A percentile compares a stretch with the other conserved stretches of the same genome.
These are phyloP conservation scores for Drosophila algonquin DNA, from an alignment of 2,888 invertebrate genomes.

Conservation along the genomic window DNA sequence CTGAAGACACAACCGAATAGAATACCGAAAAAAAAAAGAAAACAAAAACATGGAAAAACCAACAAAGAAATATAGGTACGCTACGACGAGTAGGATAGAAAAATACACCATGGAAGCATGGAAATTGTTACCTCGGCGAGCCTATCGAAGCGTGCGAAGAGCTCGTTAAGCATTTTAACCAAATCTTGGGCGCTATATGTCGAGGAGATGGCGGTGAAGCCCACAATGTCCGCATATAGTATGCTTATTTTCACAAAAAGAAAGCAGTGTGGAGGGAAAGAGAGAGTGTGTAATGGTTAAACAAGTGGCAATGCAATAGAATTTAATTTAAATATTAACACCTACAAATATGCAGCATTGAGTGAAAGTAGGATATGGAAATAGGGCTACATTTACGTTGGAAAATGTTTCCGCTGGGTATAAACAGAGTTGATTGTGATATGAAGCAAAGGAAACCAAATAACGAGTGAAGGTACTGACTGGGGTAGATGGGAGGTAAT, in stretches of 20 bases:
- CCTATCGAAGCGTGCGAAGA: conserved; percentile 97
- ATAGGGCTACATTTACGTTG: neutral
- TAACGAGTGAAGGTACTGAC: neutral
- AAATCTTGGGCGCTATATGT: conserved; percentile 97
- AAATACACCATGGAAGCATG: conserved; percentile 12
- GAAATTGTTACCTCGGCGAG: conserved; percentile 88
- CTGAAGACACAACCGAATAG: conserved; percentile 33
- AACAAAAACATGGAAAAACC: conserved; percentile 19
- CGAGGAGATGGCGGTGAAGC: conserved; percentile 97
- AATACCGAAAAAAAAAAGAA: conserved; percentile 27
- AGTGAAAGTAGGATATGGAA: neutral
- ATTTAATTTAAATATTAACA: conserved; percentile 37
- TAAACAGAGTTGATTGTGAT: neutral
- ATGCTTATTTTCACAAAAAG: conserved; percentile 87
- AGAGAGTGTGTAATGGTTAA: conserved; percentile 20
- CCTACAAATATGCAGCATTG: conserved; percentile 37
- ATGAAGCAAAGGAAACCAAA: neutral
- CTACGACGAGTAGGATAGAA: conserved; percentile 2
- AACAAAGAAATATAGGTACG: conserved; percentile 1
- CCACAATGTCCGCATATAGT: conserved; percentile 98
- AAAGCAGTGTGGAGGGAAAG: conserved; percentile 13
- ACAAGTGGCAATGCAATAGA: conserved; percentile 4
- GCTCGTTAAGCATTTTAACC: conserved; percentile 97
- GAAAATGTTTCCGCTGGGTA: conserved; percentile 21
- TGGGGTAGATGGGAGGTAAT: neutral